Percentiles rank a stretch among this genome's conserved stretches.
phyloP scores from a whole-genome alignment of 2,113 vertebrate species.

The Manacus vitellinus region DNA sequence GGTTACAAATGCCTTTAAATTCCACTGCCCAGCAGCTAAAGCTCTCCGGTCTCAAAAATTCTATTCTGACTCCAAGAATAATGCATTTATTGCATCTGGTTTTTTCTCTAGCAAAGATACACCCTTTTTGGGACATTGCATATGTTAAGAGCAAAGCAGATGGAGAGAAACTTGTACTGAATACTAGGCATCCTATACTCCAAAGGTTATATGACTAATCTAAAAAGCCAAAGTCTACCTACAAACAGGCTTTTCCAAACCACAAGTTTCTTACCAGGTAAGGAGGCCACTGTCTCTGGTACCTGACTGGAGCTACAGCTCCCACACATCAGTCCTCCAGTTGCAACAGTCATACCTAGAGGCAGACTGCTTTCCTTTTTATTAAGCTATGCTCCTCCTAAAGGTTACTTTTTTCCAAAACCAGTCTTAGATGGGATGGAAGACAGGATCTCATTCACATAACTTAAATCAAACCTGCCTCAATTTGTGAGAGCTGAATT shows the following conservation, averaged over 20 bases:
- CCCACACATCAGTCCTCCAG: neutral
- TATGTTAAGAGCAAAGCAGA: neutral
- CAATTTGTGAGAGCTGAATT: neutral
- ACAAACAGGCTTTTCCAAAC: neutral
- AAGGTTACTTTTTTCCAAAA: neutral
- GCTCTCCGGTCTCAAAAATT: neutral
- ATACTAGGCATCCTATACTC: neutral
- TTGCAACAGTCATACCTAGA: neutral
- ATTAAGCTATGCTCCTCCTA: neutral
- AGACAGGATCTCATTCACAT: neutral
- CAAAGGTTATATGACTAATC: neutral
- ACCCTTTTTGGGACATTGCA: neutral
- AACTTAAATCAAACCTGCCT: neutral
- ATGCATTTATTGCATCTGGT: neutral
- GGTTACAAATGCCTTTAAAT: neutral
- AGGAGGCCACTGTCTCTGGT: neutral
- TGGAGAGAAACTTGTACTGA: neutral
- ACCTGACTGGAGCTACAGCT: neutral
- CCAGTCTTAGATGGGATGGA: neutral
- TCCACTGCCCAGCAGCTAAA: neutral
- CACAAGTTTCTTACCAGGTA: neutral
- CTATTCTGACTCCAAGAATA: neutral
- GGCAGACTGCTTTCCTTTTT: neutral
- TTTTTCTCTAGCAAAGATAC: neutral
- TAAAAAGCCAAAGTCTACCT: neutral